Conservation (phyloP, 1,140 invertebrate species). For the Drosophila grimshawi region DNA sequence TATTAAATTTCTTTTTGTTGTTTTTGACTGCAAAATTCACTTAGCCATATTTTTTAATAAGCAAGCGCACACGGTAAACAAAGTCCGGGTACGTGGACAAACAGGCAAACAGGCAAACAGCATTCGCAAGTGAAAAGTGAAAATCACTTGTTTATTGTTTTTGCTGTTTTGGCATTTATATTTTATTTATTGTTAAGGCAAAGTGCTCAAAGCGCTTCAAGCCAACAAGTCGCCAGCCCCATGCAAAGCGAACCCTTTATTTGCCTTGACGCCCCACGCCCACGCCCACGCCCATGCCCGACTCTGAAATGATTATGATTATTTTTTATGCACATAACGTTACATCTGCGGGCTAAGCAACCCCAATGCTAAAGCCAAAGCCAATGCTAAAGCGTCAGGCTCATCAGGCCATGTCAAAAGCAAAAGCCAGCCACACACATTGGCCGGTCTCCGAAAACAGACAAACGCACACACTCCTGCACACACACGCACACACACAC, state of each 20-base stretch:
- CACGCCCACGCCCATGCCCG: constrained; percentile 23
- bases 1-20: background rate
- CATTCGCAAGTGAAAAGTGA: constrained; percentile 24
- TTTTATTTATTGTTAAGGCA: constrained; percentile 53
- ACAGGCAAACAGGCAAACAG: constrained; percentile 19
- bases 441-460: constrained; percentile 25
- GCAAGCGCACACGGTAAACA: constrained; percentile 41
- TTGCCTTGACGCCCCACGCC: constrained; percentile 6
- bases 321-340: constrained; percentile 81
- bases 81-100: constrained; percentile 20
- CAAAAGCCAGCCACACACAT: constrained; percentile 46
- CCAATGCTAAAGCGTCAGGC: constrained; percentile 37
- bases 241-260: constrained; percentile 40
- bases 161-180: constrained; percentile 58
- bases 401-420: constrained; percentile 66
- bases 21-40: constrained; percentile 51
- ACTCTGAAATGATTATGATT: constrained; percentile 81
- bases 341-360: constrained; percentile 54
- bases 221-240: constrained; percentile 17
- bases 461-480: constrained; percentile 25
- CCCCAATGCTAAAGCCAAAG: constrained; percentile 15
- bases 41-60: constrained; percentile 67
- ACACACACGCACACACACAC: constrained; percentile 12
- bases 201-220: constrained; percentile 69
- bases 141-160: constrained; percentile 40